Evolutionary conservation across 2,113 vertebrate genomes (phyloP).

Genomic region (Ceuthmochares aereus): DNA sequence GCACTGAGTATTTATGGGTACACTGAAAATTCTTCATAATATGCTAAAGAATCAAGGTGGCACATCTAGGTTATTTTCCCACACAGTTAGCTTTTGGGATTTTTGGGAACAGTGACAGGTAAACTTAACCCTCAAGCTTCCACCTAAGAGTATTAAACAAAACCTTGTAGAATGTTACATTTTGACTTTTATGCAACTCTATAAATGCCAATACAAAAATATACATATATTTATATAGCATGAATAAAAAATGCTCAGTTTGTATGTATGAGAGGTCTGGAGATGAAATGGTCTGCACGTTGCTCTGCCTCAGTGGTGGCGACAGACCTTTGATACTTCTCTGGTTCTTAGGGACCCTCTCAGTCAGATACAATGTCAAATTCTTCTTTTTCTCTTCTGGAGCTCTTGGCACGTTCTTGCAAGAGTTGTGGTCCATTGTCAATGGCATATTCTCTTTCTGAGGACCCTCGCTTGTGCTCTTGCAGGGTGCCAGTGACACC

Average conservation of each 20-base stretch:
- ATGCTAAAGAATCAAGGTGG: neutral
- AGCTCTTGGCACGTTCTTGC: neutral
- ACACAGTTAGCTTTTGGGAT: neutral
- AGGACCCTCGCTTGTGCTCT: neutral
- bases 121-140: neutral
- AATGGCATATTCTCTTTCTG: neutral
- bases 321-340: neutral
- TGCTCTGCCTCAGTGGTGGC: neutral
- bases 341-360: neutral
- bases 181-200: neutral
- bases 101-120: neutral
- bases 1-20: neutral
- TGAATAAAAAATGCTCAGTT: neutral
- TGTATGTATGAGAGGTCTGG: neutral
- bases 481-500: neutral
- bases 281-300: fast-evolving
- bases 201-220: neutral
- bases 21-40: neutral
- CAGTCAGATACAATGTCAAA: neutral
- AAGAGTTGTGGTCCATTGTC: neutral
- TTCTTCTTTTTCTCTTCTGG: neutral
- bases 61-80: neutral
- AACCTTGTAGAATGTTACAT: neutral
- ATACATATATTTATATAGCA: neutral
- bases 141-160: neutral